Conservation (phyloP, 2,797 vertebrate genomes). For the Crenichthys baileyi region DNA sequence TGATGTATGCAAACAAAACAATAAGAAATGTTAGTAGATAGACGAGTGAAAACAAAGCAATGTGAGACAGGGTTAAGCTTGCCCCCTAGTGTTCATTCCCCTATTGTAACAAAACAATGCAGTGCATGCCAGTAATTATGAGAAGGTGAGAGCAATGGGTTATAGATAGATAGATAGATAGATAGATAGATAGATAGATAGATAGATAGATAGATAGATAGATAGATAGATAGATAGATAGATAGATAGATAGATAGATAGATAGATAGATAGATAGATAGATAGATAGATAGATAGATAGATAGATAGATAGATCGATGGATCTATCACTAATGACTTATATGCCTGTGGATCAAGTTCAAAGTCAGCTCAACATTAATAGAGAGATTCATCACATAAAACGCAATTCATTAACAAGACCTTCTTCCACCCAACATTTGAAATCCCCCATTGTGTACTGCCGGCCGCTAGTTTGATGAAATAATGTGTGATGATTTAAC, state of each 20-base stretch:
- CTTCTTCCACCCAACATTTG: slow-evolving; percentile 38
- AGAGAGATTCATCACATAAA: slow-evolving; percentile 67
- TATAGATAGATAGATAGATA: not conserved
- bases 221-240: slow-evolving; percentile 28
- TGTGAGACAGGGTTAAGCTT: slow-evolving; percentile 76
- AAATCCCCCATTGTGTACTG: slow-evolving; percentile 63
- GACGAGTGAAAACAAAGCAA: slow-evolving; percentile 24
- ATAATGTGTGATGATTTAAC: slow-evolving; percentile 63
- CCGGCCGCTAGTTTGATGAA: slow-evolving; percentile 69
- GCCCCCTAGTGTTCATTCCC: slow-evolving; percentile 82
- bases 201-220: slow-evolving; percentile 34
- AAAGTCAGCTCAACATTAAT: slow-evolving; percentile 62
- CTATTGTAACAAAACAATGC: slow-evolving; percentile 47
- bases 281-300: slow-evolving; percentile 10
- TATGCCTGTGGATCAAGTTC: slow-evolving; percentile 54
- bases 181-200: slow-evolving; percentile 13
- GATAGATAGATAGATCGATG: slow-evolving; percentile 2
- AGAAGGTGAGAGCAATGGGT: not conserved
- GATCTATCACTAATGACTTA: slow-evolving; percentile 46
- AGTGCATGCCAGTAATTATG: slow-evolving; percentile 30
- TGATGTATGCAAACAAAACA: slow-evolving; percentile 18
- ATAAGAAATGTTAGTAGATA: slow-evolving; percentile 26
- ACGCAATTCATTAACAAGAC: slow-evolving; percentile 55
- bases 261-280: not conserved
- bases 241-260: slow-evolving; percentile 5